Percentiles rank a stretch among this genome's conserved stretches.
phyloP scores from a whole-genome alignment of 2,888 invertebrate species.

The Cybosia mesomella region DNA sequence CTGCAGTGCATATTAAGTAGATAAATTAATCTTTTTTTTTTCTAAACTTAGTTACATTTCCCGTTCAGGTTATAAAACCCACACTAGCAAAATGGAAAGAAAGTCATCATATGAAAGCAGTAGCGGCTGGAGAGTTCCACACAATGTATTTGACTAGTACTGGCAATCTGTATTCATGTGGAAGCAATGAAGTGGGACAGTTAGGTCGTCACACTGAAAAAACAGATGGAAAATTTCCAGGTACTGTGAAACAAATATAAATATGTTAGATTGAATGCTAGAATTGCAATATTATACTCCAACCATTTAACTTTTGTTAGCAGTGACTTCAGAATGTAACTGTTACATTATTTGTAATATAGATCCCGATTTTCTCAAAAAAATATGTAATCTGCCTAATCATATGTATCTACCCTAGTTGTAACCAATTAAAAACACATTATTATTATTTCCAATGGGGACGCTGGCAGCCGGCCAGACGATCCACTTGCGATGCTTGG shows the following conservation, averaged over 20 bases:
- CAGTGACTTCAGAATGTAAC: no score
- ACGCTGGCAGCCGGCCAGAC: no score
- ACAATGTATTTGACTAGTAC: constrained; percentile 91
- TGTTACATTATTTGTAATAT: no score
- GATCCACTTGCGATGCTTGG: no score
- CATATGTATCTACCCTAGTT: no score
- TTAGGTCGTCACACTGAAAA: constrained; percentile 89
- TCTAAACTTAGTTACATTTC: neutral
- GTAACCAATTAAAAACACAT: no score
- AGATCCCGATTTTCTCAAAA: no score
- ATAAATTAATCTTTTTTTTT: neutral
- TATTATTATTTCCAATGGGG: no score
- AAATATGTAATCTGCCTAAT: no score
- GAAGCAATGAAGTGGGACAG: constrained; percentile 97
- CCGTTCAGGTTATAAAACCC: constrained; percentile 88
- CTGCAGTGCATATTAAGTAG: neutral
- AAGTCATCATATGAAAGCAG: constrained; percentile 82
- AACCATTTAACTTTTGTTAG: no score
- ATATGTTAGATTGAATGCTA: neutral
- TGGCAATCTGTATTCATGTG: constrained; percentile 96
- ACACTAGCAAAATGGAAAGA: constrained; percentile 88
- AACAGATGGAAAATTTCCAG: constrained; percentile 70
- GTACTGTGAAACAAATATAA: constrained; percentile 47
- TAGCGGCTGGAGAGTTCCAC: constrained; percentile 94
- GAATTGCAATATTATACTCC: neutral